A percentile compares a stretch with the other conserved stretches of the same genome.
These are phyloP conservation scores for Brachionus sp. DNA, from an alignment of 1,140 invertebrate genomes.

Conservation along the genomic window DNA sequence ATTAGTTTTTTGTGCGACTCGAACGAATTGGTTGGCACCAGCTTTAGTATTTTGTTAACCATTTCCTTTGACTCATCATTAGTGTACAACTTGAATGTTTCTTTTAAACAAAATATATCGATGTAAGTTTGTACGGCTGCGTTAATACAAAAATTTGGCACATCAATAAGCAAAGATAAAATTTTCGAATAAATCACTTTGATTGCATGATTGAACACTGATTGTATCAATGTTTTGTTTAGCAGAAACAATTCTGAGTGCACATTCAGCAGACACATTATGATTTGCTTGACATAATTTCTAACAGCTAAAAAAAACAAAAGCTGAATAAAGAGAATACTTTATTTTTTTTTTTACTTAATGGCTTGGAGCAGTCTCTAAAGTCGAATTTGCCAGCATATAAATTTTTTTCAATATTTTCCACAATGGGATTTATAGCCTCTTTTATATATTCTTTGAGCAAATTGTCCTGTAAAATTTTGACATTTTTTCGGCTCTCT, in stretches of 20 bases:
- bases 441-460: background rate
- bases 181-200: background rate
- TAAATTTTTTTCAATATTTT: constrained; percentile 22
- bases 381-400: constrained; percentile 36
- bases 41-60: background rate
- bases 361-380: background rate
- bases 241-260: constrained; percentile 41
- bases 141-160: constrained; percentile 2
- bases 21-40: background rate
- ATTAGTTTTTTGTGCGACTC: constrained; percentile 11
- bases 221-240: constrained; percentile 11
- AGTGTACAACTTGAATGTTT: constrained; percentile 36
- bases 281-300: constrained; percentile 30
- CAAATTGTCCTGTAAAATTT: background rate
- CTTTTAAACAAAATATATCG: constrained; percentile 34
- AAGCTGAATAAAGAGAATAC: no score
- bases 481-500: constrained; percentile 42
- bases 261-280: constrained; percentile 19
- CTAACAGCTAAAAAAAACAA: constrained; percentile 16
- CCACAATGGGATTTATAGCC: background rate
- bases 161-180: background rate
- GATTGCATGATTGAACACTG: constrained; percentile 14
- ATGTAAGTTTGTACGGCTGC: constrained; percentile 26
- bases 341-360: constrained; percentile 15
- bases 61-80: constrained; percentile 29